Conservation (phyloP, 2,113 vertebrate species). For the Pseudois nayaur region DNA sequence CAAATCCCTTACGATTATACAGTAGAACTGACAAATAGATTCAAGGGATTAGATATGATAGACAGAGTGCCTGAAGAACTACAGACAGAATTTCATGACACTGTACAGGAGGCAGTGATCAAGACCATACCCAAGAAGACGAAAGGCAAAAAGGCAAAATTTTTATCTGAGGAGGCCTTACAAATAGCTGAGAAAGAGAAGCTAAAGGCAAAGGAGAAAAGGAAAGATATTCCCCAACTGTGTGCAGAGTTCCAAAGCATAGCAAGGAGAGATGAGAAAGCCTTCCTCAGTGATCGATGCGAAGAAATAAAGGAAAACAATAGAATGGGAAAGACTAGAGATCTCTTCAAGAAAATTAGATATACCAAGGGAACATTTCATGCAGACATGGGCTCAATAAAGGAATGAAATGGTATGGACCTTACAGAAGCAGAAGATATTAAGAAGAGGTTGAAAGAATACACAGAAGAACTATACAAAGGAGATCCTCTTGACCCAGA, state of each 20-base stretch:
- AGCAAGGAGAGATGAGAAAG: no score
- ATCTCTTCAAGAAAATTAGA: not conserved
- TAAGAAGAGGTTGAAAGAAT: not conserved
- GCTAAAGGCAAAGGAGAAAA: not conserved
- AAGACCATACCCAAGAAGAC: not conserved
- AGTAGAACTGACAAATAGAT: not conserved
- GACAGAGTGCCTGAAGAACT: not conserved
- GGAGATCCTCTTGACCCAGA: not conserved
- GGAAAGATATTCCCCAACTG: not conserved
- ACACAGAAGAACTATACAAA: not conserved
- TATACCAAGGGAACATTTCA: not conserved
- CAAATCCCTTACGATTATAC: not conserved
- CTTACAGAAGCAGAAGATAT: not conserved
- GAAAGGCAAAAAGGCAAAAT: not conserved
- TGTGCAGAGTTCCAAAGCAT: not conserved
- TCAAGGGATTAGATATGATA: not conserved
- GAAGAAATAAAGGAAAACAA: no score
- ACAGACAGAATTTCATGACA: not conserved
- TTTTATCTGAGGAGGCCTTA: not conserved
- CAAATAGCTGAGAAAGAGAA: not conserved
- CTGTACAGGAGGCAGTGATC: not conserved
- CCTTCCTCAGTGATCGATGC: no score
- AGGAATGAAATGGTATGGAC: not conserved
- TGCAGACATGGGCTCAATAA: not conserved
- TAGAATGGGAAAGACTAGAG: no score